Percentiles rank a stretch among this genome's conserved stretches.
Evolutionary conservation across 30 jellyfish, hydroid and myxozoan genomes (phyloP).

Genomic region (Aurelia aurita): DNA sequence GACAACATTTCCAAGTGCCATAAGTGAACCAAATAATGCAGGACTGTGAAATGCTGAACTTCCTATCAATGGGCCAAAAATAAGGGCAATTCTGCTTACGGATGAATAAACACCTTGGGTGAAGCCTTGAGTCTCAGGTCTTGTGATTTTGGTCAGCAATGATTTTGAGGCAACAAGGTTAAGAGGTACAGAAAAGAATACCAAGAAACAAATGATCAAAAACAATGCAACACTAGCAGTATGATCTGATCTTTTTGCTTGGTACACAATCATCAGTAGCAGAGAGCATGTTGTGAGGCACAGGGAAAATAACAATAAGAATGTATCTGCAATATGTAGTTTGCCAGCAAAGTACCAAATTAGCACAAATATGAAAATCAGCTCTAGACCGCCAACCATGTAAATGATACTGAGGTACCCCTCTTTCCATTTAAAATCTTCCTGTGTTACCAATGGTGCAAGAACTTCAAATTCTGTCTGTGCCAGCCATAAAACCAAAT

Average conservation of each 20-base stretch:
- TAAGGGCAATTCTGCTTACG: constrained; percentile 87
- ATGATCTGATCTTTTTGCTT: constrained; percentile 66
- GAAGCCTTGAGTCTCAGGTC: constrained; percentile 91
- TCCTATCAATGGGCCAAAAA: constrained; percentile 92
- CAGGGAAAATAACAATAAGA: constrained; percentile 76
- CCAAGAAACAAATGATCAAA: constrained; percentile 70
- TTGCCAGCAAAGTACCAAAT: constrained; percentile 87
- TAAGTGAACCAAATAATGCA: constrained; percentile 78
- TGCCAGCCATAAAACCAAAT: constrained; percentile 91
- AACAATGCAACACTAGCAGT: constrained; percentile 73
- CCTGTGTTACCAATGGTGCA: constrained; percentile 95
- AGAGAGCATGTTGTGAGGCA: constrained; percentile 83
- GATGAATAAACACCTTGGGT: constrained; percentile 98
- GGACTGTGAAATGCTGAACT: constrained; percentile 89
- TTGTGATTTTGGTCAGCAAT: constrained; percentile 88
- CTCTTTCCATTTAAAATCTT: constrained; percentile 94
- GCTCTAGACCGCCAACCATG: constrained; percentile 93
- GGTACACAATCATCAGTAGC: constrained; percentile 79
- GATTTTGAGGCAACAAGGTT: constrained; percentile 94
- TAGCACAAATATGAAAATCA: constrained; percentile 71
- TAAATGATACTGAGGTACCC: constrained; percentile 77
- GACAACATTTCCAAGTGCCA: constrained; percentile 81
- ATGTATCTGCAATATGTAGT: constrained; percentile 69
- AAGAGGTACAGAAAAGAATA: constrained; percentile 92
- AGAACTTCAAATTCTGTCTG: constrained; percentile 98